Evolutionary conservation across 2,113 vertebrate species (phyloP).

Genomic region (Bambusicola thoracicus): DNA sequence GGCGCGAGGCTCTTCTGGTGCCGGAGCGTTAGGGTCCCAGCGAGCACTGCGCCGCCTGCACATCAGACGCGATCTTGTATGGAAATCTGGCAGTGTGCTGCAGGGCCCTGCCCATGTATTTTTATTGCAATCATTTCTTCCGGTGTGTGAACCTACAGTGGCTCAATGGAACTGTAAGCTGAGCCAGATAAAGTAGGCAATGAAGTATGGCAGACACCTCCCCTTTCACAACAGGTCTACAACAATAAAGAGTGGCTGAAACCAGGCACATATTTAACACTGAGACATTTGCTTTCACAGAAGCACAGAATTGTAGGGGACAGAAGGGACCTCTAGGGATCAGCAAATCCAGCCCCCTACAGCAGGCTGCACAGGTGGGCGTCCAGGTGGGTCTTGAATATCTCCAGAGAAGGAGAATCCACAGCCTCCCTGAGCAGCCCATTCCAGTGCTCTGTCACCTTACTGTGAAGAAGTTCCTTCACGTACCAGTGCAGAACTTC

Average conservation of each 20-base stretch:
- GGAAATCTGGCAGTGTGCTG: neutral
- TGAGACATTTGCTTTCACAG: no score
- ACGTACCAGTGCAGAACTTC: no score
- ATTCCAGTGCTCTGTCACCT: no score
- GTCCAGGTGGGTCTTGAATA: no score
- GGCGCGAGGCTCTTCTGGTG: neutral
- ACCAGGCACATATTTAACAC: neutral
- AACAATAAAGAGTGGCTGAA: neutral
- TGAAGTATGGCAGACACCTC: neutral
- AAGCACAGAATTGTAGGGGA: no score
- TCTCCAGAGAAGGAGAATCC: no score
- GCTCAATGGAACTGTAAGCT: no score
- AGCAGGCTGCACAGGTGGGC: no score
- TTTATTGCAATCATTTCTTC: neutral
- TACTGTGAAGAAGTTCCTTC: no score
- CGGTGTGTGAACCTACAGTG: accelerated
- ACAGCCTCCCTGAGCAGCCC: no score
- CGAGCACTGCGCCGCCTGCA: neutral
- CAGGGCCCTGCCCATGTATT: accelerated
- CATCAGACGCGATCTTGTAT: accelerated
- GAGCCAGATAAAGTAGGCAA: neutral
- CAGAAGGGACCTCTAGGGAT: no score
- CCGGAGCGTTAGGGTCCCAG: neutral
- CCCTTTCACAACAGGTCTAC: accelerated
- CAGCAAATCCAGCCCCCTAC: no score